Evolutionary conservation across 1,140 invertebrate species (phyloP).

Genomic region (Scaptomyza montana): DNA sequence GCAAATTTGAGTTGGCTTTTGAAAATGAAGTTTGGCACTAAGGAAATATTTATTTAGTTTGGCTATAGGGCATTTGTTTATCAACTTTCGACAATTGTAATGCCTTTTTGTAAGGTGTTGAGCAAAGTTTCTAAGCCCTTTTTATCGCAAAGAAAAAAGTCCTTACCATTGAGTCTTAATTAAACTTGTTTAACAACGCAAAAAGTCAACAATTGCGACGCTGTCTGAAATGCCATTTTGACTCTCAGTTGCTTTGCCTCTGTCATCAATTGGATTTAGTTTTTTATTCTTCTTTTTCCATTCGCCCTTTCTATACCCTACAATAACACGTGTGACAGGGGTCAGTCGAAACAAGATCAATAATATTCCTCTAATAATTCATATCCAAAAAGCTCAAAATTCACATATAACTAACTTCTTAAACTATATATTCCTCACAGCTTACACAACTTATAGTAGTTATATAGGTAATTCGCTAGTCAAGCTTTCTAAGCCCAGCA

Average conservation of each 20-base stretch:
- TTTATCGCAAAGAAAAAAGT: conserved; percentile 7
- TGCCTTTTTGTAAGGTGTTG: conserved; percentile 32
- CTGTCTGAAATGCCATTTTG: conserved; percentile 6
- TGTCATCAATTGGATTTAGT: conserved; percentile 1
- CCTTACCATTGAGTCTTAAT: conserved; percentile 40
- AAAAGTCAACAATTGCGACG: conserved; percentile 46
- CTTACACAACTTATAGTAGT: not conserved
- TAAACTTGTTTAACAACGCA: conserved; percentile 54
- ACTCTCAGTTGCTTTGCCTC: not conserved
- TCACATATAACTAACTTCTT: not conserved
- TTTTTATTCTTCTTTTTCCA: not conserved
- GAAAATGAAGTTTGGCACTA: conserved; percentile 37
- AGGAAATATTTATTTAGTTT: conserved; percentile 7
- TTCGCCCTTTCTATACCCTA: not conserved
- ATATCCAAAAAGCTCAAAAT: too few relatives aligned
- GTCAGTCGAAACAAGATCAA: too few relatives aligned
- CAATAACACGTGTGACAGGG: not conserved
- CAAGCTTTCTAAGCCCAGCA: not conserved
- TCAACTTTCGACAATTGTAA: conserved; percentile 27
- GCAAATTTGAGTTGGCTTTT: conserved; percentile 32
- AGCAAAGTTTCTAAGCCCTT: conserved; percentile 12
- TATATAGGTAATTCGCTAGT: not conserved
- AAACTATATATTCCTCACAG: not conserved
- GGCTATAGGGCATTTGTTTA: conserved; percentile 5
- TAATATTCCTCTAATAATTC: too few relatives aligned